A percentile compares a stretch with the other conserved stretches of the same genome.
These are phyloP conservation scores for Icerya purchasi DNA, from an alignment of 2,888 invertebrate genomes.

Conservation along the genomic window DNA sequence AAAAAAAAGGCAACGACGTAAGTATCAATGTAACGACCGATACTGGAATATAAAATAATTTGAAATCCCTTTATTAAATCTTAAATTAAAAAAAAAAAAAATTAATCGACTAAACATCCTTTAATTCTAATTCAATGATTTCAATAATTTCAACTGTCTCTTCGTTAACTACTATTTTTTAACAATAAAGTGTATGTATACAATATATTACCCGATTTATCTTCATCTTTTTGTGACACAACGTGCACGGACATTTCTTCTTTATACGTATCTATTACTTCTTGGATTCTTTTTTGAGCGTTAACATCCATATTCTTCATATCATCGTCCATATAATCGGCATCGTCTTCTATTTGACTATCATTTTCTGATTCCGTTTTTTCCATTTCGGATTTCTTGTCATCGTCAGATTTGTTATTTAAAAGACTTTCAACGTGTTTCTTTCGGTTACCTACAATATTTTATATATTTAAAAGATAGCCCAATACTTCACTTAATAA, in stretches of 20 bases:
- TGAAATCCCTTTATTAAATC: no score
- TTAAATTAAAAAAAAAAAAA: no score
- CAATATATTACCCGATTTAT: constrained; percentile 23
- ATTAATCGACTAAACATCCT: background rate
- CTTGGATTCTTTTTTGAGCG: constrained; percentile 52
- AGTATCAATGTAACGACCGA: no score
- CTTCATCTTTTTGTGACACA: constrained; percentile 28
- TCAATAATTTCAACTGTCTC: constrained; percentile 10
- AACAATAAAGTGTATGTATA: background rate
- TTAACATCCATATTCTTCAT: constrained; percentile 50
- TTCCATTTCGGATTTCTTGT: constrained; percentile 33
- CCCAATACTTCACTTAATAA: no score
- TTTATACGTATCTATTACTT: constrained; percentile 63
- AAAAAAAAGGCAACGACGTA: no score
- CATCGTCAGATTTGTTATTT: constrained; percentile 35
- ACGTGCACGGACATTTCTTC: constrained; percentile 47
- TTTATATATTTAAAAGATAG: no score
- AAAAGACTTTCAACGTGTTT: constrained; percentile 27
- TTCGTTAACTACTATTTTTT: background rate
- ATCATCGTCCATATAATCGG: constrained; percentile 50
- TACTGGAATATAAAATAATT: no score
- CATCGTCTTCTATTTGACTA: constrained; percentile 31
- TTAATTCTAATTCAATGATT: background rate
- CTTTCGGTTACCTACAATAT: no score
- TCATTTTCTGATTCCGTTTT: constrained; percentile 23